These are phyloP conservation scores for Cisticola juncidis DNA, from an alignment of 2,113 vertebrate species.

Conservation along the genomic window DNA sequence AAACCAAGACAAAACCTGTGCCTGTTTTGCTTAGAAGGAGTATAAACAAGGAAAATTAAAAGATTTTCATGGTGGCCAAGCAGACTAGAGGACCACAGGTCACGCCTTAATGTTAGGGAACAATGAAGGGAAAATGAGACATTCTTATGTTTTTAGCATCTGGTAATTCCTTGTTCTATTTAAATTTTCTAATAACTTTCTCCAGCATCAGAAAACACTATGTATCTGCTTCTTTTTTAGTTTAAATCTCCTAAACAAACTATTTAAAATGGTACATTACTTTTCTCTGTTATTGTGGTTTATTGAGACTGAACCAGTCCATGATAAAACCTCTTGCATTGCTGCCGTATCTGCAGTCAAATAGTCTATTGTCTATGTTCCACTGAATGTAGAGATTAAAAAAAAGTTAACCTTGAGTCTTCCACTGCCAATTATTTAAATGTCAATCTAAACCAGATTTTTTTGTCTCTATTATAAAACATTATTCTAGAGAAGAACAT, in stretches of 20 bases:
- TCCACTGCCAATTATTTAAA: neutral
- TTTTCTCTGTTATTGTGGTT: neutral
- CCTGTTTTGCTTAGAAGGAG: neutral
- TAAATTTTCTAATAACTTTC: neutral
- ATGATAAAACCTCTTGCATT: neutral
- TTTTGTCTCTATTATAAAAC: neutral
- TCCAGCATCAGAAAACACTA: neutral
- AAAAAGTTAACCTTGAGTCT: neutral
- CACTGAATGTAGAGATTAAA: neutral
- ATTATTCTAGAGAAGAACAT: too few relatives aligned
- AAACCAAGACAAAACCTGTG: neutral
- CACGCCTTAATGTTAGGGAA: neutral
- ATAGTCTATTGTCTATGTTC: neutral
- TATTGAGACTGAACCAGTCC: neutral
- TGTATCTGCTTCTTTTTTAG: neutral
- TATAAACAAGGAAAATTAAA: neutral
- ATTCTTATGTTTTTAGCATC: neutral
- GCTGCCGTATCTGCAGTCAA: neutral
- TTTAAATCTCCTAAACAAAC: neutral
- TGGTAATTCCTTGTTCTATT: neutral
- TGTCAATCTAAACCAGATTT: neutral
- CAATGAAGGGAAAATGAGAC: neutral
- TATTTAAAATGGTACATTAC: neutral
- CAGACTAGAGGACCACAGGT: neutral
- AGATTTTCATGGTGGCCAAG: neutral